These are phyloP conservation scores for Zaprionus ornatus DNA, from an alignment of 1,140 invertebrate species.

Conservation along the genomic window DNA sequence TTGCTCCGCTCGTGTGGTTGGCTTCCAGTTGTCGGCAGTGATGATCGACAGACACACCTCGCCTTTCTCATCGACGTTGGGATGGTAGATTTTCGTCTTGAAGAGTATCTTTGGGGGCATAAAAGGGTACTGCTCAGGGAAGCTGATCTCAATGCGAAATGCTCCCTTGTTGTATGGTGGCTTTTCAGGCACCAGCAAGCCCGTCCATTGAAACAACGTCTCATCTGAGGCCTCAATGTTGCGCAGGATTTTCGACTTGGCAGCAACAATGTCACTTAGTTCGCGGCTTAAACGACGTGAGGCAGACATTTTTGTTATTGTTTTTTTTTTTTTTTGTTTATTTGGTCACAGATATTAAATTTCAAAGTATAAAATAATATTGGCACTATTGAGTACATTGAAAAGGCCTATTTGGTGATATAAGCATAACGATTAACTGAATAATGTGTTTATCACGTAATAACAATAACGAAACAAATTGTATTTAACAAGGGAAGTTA, in stretches of 20 bases:
- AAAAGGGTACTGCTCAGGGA: conserved; percentile 99
- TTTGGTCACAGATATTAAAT: conserved; percentile 10
- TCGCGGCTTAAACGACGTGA: conserved; percentile 91
- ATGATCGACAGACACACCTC: conserved; percentile 99
- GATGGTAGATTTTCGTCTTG: conserved; percentile 99
- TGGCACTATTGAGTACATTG: conserved; percentile 13
- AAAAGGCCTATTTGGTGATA: conserved; percentile 15
- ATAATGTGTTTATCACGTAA: too few species aligned
- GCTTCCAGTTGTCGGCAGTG: conserved; percentile 99
- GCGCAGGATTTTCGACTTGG: conserved; percentile 91
- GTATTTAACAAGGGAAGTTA: neutral
- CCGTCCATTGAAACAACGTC: conserved; percentile 96
- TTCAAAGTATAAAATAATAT: conserved; percentile 26
- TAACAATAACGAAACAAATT: neutral
- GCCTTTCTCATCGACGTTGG: conserved; percentile 99
- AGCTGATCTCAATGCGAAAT: conserved; percentile 98
- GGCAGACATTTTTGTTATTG: conserved; percentile 86
- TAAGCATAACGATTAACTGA: neutral
- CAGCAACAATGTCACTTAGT: conserved; percentile 92
- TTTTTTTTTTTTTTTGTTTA: conserved; percentile 40
- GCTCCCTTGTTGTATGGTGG: conserved; percentile 99
- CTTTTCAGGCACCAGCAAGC: conserved; percentile 96
- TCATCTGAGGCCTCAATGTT: conserved; percentile 96
- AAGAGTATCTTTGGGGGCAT: conserved; percentile 99
- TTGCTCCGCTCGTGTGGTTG: conserved; percentile 99